phyloP scores from a whole-genome alignment of 1,140 invertebrate genomes.

The Telenomus remus region DNA sequence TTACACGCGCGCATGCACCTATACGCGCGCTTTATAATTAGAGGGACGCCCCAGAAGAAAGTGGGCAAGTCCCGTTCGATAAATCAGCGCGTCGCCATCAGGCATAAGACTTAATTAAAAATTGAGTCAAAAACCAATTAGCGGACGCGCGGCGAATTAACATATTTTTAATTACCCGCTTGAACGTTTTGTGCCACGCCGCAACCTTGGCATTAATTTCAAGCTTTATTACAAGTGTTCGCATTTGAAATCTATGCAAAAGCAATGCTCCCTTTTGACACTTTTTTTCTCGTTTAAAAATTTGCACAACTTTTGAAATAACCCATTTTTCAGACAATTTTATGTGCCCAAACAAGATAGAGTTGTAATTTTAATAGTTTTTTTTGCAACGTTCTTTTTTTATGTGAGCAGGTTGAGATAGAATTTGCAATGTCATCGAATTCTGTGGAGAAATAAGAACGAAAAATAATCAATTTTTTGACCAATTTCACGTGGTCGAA shows the following conservation, averaged over 20 bases:
- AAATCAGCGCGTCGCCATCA: slow-evolving; percentile 68
- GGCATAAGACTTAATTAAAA: slow-evolving; percentile 72
- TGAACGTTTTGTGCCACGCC: slow-evolving; percentile 60
- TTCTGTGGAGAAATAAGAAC: too few relatives aligned
- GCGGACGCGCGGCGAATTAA: slow-evolving; percentile 66
- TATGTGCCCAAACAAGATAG: too few relatives aligned
- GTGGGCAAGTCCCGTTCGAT: slow-evolving; percentile 58
- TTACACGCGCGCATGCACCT: slow-evolving; percentile 35
- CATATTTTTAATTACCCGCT: slow-evolving; percentile 70
- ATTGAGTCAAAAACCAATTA: slow-evolving; percentile 73
- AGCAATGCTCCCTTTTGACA: slow-evolving; percentile 4
- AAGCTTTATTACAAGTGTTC: slow-evolving; percentile 56
- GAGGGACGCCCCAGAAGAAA: slow-evolving; percentile 35
- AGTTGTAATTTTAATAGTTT: too few relatives aligned
- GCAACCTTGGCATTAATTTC: slow-evolving; percentile 53
- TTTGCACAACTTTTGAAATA: too few relatives aligned
- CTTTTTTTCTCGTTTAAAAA: too few relatives aligned
- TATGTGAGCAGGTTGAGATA: too few relatives aligned
- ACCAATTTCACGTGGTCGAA: too few relatives aligned
- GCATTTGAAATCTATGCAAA: slow-evolving; percentile 34
- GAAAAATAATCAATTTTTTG: too few relatives aligned
- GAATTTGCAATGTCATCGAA: too few relatives aligned
- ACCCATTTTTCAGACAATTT: too few relatives aligned
- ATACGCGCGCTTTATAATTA: slow-evolving; percentile 66
- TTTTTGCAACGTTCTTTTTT: too few relatives aligned